Conservation (phyloP, 2,797 vertebrate genomes). For the Manis javanica region DNA sequence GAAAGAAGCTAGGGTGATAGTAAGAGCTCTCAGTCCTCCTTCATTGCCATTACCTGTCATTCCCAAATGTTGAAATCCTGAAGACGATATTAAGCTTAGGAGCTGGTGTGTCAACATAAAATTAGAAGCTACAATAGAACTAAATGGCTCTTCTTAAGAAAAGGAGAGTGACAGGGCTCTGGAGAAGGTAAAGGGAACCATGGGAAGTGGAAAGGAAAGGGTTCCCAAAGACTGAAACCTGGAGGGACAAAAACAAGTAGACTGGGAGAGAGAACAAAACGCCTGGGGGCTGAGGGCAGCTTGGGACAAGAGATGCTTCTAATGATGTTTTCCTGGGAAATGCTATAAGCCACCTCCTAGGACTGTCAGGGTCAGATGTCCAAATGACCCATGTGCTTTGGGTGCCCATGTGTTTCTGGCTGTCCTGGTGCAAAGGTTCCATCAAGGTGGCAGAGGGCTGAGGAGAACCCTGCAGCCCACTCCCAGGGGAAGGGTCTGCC, state of each 20-base stretch:
- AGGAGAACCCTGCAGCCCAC: no score
- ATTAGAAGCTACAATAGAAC: background rate
- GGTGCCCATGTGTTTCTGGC: background rate
- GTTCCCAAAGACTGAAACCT: background rate
- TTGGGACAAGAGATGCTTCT: background rate
- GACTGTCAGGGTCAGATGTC: background rate
- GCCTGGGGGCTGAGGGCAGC: background rate
- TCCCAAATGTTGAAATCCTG: background rate
- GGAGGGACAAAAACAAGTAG: background rate
- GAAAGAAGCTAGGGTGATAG: background rate
- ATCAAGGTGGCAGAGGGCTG: accelerated
- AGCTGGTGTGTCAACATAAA: background rate
- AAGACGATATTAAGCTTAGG: background rate
- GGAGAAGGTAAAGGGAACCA: background rate
- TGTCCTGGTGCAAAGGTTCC: background rate
- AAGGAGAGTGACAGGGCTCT: background rate
- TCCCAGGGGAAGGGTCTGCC: background rate
- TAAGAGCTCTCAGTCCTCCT: background rate
- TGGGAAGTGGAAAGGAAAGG: background rate
- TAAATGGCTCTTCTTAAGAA: background rate
- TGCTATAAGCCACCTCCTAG: background rate
- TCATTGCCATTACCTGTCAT: background rate
- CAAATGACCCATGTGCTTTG: accelerated
- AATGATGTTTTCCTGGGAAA: background rate
- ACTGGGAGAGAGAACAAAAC: background rate